Evolutionary conservation across 2,113 vertebrate genomes (phyloP), one percentile per base, ranked within the genome.

Genomic region (Astatoreochromis straeleni): DNA sequence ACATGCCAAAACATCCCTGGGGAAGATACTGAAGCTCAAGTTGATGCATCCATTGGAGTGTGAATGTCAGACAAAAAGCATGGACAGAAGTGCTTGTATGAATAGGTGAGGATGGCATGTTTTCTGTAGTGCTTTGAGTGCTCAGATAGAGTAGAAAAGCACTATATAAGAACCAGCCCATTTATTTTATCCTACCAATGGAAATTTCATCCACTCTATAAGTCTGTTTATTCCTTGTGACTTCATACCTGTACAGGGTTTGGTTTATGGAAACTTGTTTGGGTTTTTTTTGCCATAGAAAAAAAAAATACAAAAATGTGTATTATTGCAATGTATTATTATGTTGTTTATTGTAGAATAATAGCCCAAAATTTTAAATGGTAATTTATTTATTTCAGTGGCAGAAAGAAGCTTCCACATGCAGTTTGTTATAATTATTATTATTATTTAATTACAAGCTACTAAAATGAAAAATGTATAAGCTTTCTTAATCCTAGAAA

Each of bases 211-310:
- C 33, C 33, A 68, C 33, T 68, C 33, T 68, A 38, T 68, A 38
- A 68, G 2, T 68, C 63, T 38, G 19, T 38, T 68, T 4, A 13
- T 68, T 68, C 60, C 11, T n/a, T 12, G 33, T 68, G 60, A 68
- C 33, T 68, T 68, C 33, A 68, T 68, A 38, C 60, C 4, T 68
- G 33, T 68, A 21, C 11, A 8, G 7, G 10, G 60, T 68, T 38
- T 21, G 11, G 33, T 68, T 65, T 65, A 65, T 38, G 33, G 19
- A 65, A 65, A 38, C 1, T 19, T 13, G 10, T 21, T 65, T n/a
- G 17, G 17, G 9, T 3, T 0, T 0, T 5, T 12, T 65, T 38
- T 65, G 19, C 33, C 33, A 38, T 21, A 65, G 19, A 8, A 65
- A 65, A 65, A 17, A 51, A n/a, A 12, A n/a, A 7, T 4, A 33